These are phyloP conservation scores for Bambusicola thoracicus DNA, from an alignment of 2,113 vertebrate genomes.

Conservation along the genomic window DNA sequence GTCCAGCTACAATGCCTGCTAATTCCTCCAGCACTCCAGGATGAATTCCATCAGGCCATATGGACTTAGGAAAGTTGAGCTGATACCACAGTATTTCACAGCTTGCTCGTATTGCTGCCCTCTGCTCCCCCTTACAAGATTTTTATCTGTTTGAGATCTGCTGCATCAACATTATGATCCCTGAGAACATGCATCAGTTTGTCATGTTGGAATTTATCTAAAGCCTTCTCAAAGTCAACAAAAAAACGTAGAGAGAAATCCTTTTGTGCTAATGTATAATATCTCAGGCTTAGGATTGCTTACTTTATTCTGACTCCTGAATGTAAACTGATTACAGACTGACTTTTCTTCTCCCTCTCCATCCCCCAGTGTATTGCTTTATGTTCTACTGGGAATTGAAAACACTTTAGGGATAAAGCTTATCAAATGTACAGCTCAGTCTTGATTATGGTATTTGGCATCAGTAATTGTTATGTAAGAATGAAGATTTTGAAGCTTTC, in stretches of 20 bases:
- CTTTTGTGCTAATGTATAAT: not conserved
- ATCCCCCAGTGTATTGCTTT: not conserved
- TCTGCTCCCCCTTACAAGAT: not conserved
- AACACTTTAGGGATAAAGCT: not conserved
- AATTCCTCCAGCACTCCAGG: not conserved
- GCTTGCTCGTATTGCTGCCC: not conserved
- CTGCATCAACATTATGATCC: slow-evolving; percentile 23
- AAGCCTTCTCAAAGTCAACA: slow-evolving; percentile 31
- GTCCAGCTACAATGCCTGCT: not conserved
- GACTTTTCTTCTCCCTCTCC: not conserved
- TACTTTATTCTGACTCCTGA: not conserved
- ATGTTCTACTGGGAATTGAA: not conserved
- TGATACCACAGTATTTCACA: not conserved
- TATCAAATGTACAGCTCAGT: fast-evolving
- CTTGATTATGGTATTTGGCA: not conserved
- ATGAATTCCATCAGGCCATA: not conserved
- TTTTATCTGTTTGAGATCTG: slow-evolving; percentile 14
- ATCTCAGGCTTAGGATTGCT: not conserved
- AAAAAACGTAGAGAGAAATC: slow-evolving; percentile 1
- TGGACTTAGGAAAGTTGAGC: not conserved
- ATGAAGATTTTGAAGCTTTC: not conserved
- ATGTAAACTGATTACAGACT: not conserved
- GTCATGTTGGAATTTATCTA: slow-evolving; percentile 22
- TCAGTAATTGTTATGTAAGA: not conserved
- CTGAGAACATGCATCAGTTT: not conserved